phyloP scores from a whole-genome alignment of 2,797 vertebrate genomes.

The Parambassis ranga region DNA sequence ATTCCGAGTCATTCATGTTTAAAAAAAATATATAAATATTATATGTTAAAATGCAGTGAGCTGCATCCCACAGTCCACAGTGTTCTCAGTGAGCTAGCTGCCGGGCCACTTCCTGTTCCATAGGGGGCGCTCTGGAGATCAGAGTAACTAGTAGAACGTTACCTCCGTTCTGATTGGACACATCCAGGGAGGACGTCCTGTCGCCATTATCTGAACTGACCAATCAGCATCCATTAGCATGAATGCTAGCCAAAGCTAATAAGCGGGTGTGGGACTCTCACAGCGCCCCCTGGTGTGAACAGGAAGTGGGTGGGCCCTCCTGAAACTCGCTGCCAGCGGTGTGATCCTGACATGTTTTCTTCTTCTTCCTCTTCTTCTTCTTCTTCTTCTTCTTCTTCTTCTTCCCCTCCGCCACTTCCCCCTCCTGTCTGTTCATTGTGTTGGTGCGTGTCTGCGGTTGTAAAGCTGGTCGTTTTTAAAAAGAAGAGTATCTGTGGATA shows the following conservation, averaged over 20 bases:
- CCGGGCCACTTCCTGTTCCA: no score
- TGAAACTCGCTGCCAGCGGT: constrained; percentile 26
- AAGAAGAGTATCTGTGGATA: constrained; percentile 70
- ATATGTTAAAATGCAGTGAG: constrained; percentile 43
- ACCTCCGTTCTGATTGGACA: no score
- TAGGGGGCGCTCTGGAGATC: no score
- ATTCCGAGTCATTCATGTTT: constrained; percentile 55
- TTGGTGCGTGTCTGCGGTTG: constrained; percentile 74
- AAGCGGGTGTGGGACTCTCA: no score
- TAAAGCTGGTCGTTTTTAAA: constrained; percentile 64
- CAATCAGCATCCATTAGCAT: no score
- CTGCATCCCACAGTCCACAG: constrained; percentile 10
- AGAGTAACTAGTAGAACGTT: no score
- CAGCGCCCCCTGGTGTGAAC: no score
- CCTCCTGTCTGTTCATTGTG: constrained; percentile 74
- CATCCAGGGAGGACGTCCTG: no score
- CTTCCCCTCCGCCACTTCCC: constrained; percentile 28
- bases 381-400: constrained; percentile 14
- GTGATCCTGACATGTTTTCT: constrained; percentile 33
- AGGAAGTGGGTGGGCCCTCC: no score
- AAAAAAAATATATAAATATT: constrained; percentile 30
- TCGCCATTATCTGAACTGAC: no score
- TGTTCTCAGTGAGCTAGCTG: no score
- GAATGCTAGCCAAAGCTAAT: no score
- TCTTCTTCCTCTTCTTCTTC: constrained; percentile 14